These are phyloP conservation scores for Cryptomyrus ogoouensis DNA, from an alignment of 2,113 vertebrate species.

Conservation along the genomic window DNA sequence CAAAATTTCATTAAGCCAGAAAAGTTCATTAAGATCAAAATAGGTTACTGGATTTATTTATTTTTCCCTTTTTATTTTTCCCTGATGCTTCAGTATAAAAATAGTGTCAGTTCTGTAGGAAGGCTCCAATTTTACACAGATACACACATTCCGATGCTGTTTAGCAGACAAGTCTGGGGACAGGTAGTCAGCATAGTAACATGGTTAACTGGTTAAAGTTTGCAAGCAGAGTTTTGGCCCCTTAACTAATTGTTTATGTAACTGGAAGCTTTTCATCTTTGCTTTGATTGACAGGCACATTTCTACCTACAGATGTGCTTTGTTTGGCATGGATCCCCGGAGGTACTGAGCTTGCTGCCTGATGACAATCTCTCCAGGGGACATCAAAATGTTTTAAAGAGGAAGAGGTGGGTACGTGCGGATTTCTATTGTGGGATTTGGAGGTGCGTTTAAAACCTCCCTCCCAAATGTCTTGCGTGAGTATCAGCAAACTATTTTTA, in stretches of 20 bases:
- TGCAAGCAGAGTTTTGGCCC: not conserved
- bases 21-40: not conserved
- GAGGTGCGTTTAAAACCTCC: not conserved
- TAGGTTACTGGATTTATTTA: slow-evolving; percentile 1
- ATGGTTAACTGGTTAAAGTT: not conserved
- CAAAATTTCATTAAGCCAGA: not conserved
- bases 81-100: not conserved
- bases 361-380: not conserved
- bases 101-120: not conserved
- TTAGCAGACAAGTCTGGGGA: not conserved
- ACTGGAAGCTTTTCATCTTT: not conserved
- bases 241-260: not conserved
- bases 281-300: not conserved
- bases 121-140: not conserved
- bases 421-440: not conserved
- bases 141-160: not conserved
- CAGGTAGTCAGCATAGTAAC: not conserved
- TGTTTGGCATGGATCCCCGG: not conserved
- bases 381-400: not conserved
- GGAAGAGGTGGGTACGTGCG: not conserved
- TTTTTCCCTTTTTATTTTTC: not conserved
- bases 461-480: not conserved
- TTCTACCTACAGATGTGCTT: not conserved
- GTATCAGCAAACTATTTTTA: not conserved
- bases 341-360: not conserved